Evolutionary conservation across 2,888 invertebrate genomes (phyloP).

Genomic region (Drosophila recens): DNA sequence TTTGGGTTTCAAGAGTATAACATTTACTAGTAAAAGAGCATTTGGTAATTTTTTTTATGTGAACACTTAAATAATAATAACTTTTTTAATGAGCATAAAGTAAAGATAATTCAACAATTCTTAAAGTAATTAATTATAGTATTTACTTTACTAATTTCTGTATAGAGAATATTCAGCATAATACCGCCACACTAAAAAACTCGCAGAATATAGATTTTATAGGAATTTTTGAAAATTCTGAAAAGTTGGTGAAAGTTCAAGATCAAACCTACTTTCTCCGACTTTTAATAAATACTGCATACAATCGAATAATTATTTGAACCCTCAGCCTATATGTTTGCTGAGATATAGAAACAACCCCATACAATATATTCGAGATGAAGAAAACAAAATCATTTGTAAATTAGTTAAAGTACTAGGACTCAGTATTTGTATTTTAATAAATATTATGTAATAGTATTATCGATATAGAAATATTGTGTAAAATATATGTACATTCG

Average conservation of each 20-base stretch:
- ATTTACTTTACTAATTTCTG: background rate
- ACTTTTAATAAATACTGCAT: background rate
- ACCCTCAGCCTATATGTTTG: background rate
- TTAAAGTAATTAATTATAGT: background rate
- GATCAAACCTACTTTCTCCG: background rate
- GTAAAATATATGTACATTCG: slow-evolving; percentile 25
- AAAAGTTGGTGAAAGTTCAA: background rate
- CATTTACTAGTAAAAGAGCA: no score
- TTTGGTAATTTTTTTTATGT: no score
- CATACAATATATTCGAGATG: no score
- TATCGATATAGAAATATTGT: slow-evolving; percentile 19
- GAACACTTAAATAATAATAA: no score
- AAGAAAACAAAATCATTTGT: slow-evolving; percentile 13
- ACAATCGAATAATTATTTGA: background rate
- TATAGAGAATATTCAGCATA: background rate
- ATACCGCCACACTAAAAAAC: background rate
- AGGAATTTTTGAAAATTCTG: no score
- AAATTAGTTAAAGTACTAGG: slow-evolving; percentile 20
- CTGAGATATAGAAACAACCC: no score
- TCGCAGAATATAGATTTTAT: background rate
- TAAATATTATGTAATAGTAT: slow-evolving; percentile 45
- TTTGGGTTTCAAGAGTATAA: background rate
- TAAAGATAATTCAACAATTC: no score
- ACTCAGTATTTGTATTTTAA: slow-evolving; percentile 26
- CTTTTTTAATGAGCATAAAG: no score